Conservation (phyloP, 1,140 invertebrate genomes). For the Aphidius ervi region DNA sequence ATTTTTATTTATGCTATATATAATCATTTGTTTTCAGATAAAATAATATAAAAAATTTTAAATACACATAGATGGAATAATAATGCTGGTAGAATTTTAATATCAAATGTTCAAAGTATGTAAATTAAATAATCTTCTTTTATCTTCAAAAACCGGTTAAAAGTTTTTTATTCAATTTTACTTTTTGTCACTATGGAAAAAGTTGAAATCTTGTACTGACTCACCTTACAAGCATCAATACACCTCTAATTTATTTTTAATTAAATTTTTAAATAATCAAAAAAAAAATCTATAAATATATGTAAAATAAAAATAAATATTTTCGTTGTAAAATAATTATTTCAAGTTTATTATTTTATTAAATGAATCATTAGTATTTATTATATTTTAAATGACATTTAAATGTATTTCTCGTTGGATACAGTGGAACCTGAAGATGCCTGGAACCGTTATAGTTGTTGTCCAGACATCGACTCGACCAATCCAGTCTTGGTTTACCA, state of each 20-base stretch:
- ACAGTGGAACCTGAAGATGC: no score
- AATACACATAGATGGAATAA: no score
- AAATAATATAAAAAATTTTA: no score
- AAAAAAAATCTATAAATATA: neutral
- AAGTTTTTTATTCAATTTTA: constrained; percentile 14
- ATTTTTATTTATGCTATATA: neutral
- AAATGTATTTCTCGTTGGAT: no score
- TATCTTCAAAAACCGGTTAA: constrained; percentile 32
- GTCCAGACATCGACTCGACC: neutral
- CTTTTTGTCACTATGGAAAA: constrained; percentile 6
- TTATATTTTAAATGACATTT: neutral
- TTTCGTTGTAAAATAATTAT: neutral
- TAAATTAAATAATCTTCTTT: no score
- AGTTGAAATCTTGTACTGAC: constrained; percentile 25
- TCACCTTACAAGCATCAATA: constrained; percentile 26
- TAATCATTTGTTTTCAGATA: neutral
- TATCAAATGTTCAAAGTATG: no score
- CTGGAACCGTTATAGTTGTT: no score
- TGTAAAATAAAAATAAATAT: neutral
- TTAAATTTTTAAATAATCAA: constrained; percentile 19
- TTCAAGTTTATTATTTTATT: neutral
- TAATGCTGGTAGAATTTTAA: no score
- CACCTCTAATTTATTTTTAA: neutral
- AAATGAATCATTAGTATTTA: constrained; percentile 9
- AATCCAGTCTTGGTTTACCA: constrained; percentile 6